Conservation (phyloP, 2,797 vertebrate genomes). For the Leuciscus waleckii region DNA sequence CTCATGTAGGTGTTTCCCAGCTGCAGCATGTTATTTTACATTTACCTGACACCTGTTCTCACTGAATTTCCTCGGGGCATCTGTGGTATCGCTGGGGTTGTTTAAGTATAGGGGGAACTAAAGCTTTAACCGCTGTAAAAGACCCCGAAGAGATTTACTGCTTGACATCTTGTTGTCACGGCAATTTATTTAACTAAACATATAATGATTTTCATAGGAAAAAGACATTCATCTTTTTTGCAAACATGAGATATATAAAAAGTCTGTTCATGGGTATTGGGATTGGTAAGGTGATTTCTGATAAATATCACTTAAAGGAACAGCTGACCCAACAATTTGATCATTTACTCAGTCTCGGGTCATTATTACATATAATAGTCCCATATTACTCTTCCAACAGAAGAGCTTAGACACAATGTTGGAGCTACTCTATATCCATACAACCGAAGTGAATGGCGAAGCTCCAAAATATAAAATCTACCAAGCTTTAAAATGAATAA, state of each 20-base stretch:
- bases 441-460: background rate
- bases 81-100: conserved; percentile 25
- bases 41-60: conserved; percentile 50
- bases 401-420: background rate
- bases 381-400: background rate
- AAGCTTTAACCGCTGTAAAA: conserved; percentile 28
- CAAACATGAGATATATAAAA: background rate
- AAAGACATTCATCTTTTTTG: background rate
- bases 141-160: conserved; percentile 20
- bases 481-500: background rate
- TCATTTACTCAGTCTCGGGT: background rate
- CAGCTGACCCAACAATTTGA: background rate
- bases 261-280: background rate
- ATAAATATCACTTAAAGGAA: background rate
- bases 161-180: background rate
- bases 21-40: conserved; percentile 16
- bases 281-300: background rate
- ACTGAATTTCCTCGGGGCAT: conserved; percentile 34
- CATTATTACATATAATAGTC: background rate
- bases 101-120: conserved; percentile 42
- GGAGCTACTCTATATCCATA: background rate
- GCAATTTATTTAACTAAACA: background rate
- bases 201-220: background rate
- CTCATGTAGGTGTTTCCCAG: conserved; percentile 36
- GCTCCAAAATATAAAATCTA: background rate